Conservation (phyloP, 2,113 vertebrate genomes). For the Hymenochirus boettgeri region DNA sequence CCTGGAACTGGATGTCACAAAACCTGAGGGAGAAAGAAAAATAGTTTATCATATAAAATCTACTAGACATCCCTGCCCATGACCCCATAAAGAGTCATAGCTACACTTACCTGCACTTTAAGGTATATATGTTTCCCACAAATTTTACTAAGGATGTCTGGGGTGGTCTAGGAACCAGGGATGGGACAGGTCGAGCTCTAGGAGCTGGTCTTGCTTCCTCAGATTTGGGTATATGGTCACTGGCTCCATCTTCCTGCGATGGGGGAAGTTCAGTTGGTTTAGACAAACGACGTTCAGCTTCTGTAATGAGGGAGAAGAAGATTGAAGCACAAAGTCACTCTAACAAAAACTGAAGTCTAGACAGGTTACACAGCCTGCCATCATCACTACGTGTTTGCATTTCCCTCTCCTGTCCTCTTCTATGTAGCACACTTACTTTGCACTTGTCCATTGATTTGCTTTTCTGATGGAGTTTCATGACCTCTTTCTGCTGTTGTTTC, state of each 20-base stretch:
- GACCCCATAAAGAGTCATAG: no score
- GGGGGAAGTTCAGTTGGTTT: slow-evolving; percentile 69
- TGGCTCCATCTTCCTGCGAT: slow-evolving; percentile 63
- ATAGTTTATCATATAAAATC: neutral
- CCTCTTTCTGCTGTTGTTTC: neutral
- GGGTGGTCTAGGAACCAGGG: slow-evolving; percentile 85
- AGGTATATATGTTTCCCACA: slow-evolving; percentile 89
- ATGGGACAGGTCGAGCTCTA: slow-evolving; percentile 80
- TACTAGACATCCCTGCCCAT: no score
- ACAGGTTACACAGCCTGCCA: no score
- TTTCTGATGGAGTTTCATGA: neutral
- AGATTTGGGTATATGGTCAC: slow-evolving; percentile 57
- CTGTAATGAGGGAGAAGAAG: slow-evolving; percentile 47
- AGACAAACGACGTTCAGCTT: slow-evolving; percentile 76
- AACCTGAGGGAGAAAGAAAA: slow-evolving; percentile 66
- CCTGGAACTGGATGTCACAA: slow-evolving; percentile 92
- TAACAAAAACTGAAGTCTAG: no score
- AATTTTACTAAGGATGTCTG: slow-evolving; percentile 88
- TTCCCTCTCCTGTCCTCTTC: no score
- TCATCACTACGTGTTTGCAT: no score
- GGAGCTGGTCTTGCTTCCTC: slow-evolving; percentile 73
- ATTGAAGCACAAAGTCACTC: no score
- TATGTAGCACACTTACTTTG: slow-evolving; percentile 25
- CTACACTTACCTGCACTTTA: slow-evolving; percentile 86
- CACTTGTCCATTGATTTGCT: neutral